Evolutionary conservation across 2,888 invertebrate species (phyloP).

Genomic region (Tuta absoluta): DNA sequence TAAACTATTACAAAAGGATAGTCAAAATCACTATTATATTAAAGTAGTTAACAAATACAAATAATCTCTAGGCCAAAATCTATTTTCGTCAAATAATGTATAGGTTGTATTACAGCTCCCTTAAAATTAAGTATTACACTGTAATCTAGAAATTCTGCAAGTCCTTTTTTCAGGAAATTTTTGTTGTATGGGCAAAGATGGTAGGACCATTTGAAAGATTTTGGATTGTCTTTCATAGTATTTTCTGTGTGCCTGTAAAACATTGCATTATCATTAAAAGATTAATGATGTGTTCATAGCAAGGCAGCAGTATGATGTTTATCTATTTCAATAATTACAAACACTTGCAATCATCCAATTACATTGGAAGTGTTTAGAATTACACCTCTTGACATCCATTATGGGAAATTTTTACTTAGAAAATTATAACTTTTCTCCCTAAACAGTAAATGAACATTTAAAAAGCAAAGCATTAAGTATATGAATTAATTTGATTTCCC

Average conservation of each 20-base stretch:
- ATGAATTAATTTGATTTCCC: conserved; percentile 49
- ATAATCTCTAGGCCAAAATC: conserved; percentile 42
- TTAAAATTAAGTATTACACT: neutral
- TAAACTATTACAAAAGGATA: conserved; percentile 7
- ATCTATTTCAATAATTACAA: neutral
- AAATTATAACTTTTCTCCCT: conserved; percentile 48
- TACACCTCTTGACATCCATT: conserved; percentile 38
- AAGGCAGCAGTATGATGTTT: conserved; percentile 11
- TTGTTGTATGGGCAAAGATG: conserved; percentile 36
- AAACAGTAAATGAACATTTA: conserved; percentile 33
- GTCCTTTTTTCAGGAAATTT: conserved; percentile 34
- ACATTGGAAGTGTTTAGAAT: conserved; percentile 36
- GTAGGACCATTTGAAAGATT: conserved; percentile 38
- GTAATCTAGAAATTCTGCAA: conserved; percentile 18
- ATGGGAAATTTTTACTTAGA: conserved; percentile 57
- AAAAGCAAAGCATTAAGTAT: conserved; percentile 26
- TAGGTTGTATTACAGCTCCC: conserved; percentile 21
- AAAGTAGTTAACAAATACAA: conserved; percentile 32
- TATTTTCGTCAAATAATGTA: conserved; percentile 34
- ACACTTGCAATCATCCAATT: conserved; percentile 18
- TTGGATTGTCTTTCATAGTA: conserved; percentile 32
- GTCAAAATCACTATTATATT: conserved; percentile 25
- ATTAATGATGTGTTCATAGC: conserved; percentile 31
- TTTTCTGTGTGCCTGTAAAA: conserved; percentile 31
- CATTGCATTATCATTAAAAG: conserved; percentile 33